phyloP scores from a whole-genome alignment of 2,113 vertebrate genomes.

The Danio rerio region GRCz12tu NC_133199.1:27484001-27484500 shows the following conservation, averaged over 20 bases:
- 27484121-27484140: conserved; percentile 37
- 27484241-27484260: conserved; percentile 27
- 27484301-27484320: conserved; percentile 15
- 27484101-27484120: not conserved
- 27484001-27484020: conserved; percentile 23
- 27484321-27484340: not conserved
- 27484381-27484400: too few relatives aligned
- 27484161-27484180: conserved; percentile 50
- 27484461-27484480: too few relatives aligned
- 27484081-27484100: conserved; percentile 37
- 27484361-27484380: too few relatives aligned
- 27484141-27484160: conserved; percentile 47
- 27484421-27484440: too few relatives aligned
- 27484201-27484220: conserved; percentile 56
- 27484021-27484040: not conserved
- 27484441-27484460: too few relatives aligned
- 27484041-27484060: not conserved
- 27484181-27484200: conserved; percentile 55
- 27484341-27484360: too few relatives aligned
- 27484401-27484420: too few relatives aligned
- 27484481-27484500: too few relatives aligned
- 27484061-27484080: conserved; percentile 62
- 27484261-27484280: conserved; percentile 11
- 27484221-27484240: conserved; percentile 44
- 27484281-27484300: not conserved